phyloP scores from a whole-genome alignment of 2,797 vertebrate species.

The Anguilla obscura region DNA sequence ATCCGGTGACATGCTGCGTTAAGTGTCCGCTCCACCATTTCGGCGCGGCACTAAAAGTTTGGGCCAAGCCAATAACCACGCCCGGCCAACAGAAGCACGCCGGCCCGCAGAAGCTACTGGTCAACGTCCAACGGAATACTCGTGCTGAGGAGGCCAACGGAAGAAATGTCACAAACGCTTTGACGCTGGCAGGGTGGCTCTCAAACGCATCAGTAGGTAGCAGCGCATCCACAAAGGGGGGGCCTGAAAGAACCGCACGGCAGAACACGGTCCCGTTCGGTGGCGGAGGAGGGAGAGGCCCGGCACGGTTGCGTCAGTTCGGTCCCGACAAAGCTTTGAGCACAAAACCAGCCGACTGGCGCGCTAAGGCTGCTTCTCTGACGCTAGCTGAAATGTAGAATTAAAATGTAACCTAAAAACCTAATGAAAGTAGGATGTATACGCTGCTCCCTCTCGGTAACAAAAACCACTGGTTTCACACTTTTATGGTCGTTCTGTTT shows the following conservation, averaged over 20 bases:
- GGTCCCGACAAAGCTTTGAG: constrained; percentile 49
- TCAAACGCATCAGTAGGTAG: constrained; percentile 64
- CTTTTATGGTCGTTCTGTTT: background rate
- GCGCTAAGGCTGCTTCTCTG: background rate
- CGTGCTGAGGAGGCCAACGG: constrained; percentile 48
- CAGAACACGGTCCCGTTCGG: constrained; percentile 60
- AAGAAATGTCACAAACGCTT: constrained; percentile 53
- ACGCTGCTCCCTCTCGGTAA: background rate
- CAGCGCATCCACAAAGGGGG: constrained; percentile 63
- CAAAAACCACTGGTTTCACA: background rate
- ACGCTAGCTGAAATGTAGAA: background rate
- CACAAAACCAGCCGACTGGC: constrained; percentile 18
- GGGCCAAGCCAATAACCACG: background rate
- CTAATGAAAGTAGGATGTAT: background rate
- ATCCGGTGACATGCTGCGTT: background rate
- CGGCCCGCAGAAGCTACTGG: background rate
- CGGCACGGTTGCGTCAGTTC: constrained; percentile 59
- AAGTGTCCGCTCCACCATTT: background rate
- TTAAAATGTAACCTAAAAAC: background rate
- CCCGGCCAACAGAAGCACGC: background rate
- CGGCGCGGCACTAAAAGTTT: background rate
- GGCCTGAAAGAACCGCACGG: constrained; percentile 57
- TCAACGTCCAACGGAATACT: background rate
- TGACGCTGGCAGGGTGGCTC: constrained; percentile 58
- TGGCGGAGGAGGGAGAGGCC: constrained; percentile 59